Percentiles rank a stretch among this genome's conserved stretches.
phyloP scores from a whole-genome alignment of 2,113 vertebrate genomes.

The Nothobranchius kuhntae region DNA sequence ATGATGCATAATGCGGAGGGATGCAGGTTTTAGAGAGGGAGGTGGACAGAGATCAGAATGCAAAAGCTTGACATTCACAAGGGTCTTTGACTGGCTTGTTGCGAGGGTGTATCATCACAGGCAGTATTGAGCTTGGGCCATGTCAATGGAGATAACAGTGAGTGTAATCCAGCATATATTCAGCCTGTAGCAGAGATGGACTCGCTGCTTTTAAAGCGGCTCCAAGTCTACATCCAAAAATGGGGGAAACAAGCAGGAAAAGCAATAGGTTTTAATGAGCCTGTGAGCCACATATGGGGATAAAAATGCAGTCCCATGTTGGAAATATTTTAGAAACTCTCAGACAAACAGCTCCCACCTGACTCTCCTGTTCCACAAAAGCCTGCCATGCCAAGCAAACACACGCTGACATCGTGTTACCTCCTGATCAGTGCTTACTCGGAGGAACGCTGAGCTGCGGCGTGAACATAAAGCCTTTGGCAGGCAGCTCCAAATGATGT shows the following conservation, averaged over 20 bases:
- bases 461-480: constrained; percentile 56
- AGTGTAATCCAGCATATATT: constrained; percentile 49
- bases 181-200: constrained; percentile 24
- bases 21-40: constrained; percentile 9
- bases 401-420: constrained; percentile 15
- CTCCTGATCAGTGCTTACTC: constrained; percentile 36
- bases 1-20: constrained; percentile 18
- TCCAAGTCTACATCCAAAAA: constrained; percentile 44
- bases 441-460: constrained; percentile 40
- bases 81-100: constrained; percentile 20
- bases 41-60: constrained; percentile 11
- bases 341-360: constrained; percentile 36
- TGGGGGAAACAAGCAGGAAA: constrained; percentile 49
- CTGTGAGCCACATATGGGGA: constrained; percentile 35
- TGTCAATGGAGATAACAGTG: constrained; percentile 33
- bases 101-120: constrained; percentile 20
- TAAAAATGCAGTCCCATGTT: constrained; percentile 37
- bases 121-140: constrained; percentile 14
- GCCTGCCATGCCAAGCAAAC: constrained; percentile 43
- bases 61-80: constrained; percentile 6
- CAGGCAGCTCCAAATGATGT: constrained; percentile 61
- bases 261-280: constrained; percentile 68
- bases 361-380: constrained; percentile 40
- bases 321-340: constrained; percentile 43
- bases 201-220: constrained; percentile 9